Evolutionary conservation across 2,888 invertebrate genomes (phyloP).

Genomic region (Eilema depressum): DNA sequence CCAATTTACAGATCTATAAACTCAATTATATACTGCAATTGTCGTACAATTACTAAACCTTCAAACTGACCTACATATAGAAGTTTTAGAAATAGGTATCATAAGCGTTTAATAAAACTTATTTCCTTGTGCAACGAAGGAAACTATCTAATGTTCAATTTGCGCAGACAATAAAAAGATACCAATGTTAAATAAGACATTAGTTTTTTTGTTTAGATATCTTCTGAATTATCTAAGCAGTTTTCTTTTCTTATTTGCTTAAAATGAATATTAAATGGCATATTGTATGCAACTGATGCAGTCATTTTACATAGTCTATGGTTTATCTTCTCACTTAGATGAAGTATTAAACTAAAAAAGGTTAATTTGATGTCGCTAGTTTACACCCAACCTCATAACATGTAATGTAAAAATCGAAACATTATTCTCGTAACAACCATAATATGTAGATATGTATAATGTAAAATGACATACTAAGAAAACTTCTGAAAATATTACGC

Average conservation of each 20-base stretch:
- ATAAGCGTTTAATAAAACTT: slow-evolving; percentile 30
- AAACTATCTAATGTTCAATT: slow-evolving; percentile 37
- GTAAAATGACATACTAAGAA: not conserved
- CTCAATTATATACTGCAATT: slow-evolving; percentile 25
- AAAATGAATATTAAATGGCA: not conserved
- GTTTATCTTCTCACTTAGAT: not conserved
- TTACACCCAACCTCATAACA: not conserved
- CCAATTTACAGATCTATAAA: slow-evolving; percentile 26
- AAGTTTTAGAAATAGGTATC: slow-evolving; percentile 31
- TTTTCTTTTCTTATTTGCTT: slow-evolving; percentile 13
- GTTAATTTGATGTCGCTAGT: not conserved
- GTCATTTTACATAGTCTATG: not conserved
- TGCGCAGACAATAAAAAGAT: slow-evolving; percentile 25
- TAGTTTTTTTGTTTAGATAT: slow-evolving; percentile 29
- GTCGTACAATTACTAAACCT: slow-evolving; percentile 44
- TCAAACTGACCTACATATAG: slow-evolving; percentile 47
- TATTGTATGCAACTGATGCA: not conserved
- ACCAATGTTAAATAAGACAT: slow-evolving; percentile 13
- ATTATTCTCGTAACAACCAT: too few relatives aligned
- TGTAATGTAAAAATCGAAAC: not conserved
- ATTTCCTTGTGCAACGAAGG: slow-evolving; percentile 45
- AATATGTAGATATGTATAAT: not conserved
- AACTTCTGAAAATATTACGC: slow-evolving; percentile 6
- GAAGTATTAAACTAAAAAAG: too few relatives aligned
- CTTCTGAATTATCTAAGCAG: slow-evolving; percentile 31